Evolutionary conservation across 2,113 vertebrate species (phyloP).

Genomic region (Caretta caretta): DNA sequence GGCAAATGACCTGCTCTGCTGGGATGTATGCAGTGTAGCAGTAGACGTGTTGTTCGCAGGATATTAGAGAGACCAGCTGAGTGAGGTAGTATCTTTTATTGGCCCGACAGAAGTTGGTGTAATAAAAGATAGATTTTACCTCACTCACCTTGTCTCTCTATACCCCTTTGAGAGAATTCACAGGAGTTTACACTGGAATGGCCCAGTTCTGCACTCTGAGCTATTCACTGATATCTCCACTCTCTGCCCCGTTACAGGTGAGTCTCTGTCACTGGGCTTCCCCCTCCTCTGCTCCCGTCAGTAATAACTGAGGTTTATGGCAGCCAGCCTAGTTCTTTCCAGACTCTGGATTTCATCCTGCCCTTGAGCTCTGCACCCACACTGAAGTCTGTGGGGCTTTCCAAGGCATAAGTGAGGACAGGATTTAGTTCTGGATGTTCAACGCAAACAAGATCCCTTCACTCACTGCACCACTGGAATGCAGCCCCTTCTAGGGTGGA

Average conservation of each 20-base stretch:
- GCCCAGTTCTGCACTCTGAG: background rate
- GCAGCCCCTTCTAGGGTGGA: rapidly evolving
- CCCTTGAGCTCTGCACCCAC: background rate
- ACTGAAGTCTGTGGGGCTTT: background rate
- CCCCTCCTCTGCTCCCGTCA: rapidly evolving
- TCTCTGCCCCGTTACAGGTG: background rate
- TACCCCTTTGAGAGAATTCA: background rate
- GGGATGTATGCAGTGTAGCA: background rate
- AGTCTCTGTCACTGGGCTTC: background rate
- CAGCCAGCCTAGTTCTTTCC: background rate
- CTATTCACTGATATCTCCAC: background rate
- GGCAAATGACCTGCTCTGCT: background rate
- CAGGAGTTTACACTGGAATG: background rate
- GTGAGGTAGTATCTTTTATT: background rate
- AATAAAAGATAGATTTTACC: too few species aligned
- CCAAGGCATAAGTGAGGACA: background rate
- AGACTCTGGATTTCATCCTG: background rate
- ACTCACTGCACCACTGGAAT: background rate
- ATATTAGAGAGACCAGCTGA: background rate
- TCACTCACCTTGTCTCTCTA: background rate
- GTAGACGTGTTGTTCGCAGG: background rate
- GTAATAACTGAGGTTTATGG: background rate
- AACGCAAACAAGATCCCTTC: background rate
- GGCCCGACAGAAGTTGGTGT: background rate
- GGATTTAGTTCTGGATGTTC: background rate